Conservation (phyloP, 1,140 invertebrate species). For the Probaryconus sp. region DNA sequence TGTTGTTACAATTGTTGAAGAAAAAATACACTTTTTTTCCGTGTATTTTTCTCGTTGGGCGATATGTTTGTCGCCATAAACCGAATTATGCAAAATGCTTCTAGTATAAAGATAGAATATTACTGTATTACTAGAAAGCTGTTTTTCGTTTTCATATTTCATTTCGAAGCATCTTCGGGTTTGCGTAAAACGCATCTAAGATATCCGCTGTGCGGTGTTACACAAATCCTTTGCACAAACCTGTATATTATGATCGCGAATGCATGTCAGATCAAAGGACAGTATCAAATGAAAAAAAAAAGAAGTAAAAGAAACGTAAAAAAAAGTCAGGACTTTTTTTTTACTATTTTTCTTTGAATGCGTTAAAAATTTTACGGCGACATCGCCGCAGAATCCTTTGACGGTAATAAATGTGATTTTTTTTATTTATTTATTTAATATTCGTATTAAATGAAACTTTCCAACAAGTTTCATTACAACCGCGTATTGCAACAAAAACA, state of each 20-base stretch:
- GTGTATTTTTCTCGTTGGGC: conserved; percentile 25
- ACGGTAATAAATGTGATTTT: too few relatives aligned
- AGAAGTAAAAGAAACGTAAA: too few relatives aligned
- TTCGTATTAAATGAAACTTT: too few relatives aligned
- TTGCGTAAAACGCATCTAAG: conserved; percentile 47
- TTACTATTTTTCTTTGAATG: too few relatives aligned
- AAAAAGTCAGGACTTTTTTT: too few relatives aligned
- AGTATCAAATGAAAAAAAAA: conserved; percentile 33
- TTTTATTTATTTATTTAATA: too few relatives aligned
- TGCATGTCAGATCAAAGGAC: conserved; percentile 44
- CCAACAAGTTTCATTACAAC: too few relatives aligned
- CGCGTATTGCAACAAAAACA: too few relatives aligned
- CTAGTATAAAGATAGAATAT: conserved; percentile 48
- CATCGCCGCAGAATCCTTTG: too few relatives aligned
- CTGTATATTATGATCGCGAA: conserved; percentile 46
- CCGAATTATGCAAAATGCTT: conserved; percentile 47
- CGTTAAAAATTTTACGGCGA: too few relatives aligned
- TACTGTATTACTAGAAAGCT: conserved; percentile 50
- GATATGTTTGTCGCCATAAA: conserved; percentile 33
- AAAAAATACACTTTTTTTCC: too few relatives aligned
- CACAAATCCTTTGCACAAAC: conserved; percentile 42
- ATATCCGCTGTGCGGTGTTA: conserved; percentile 31
- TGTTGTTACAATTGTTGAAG: too few relatives aligned
- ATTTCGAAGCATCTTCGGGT: conserved; percentile 42
- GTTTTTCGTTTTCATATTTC: conserved; percentile 53